Percentiles rank a stretch among this genome's conserved stretches.
Conservation (phyloP, 2,888 invertebrate species). For the Salticus scenicus region DNA sequence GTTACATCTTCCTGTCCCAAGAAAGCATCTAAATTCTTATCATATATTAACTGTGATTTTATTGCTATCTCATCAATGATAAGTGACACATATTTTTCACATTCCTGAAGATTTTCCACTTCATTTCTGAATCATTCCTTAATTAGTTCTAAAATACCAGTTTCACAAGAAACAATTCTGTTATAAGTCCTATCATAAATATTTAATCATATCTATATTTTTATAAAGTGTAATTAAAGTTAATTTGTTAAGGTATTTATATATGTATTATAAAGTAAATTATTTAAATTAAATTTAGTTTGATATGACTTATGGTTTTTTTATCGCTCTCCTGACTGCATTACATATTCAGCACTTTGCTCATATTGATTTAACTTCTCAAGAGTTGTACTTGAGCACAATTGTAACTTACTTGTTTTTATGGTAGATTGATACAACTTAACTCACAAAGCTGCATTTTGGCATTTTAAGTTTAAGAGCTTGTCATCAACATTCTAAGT, state of each 20-base stretch:
- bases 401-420: neutral
- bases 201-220: too few relatives aligned
- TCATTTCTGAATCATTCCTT: neutral
- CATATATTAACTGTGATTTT: neutral
- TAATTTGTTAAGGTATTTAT: too few relatives aligned
- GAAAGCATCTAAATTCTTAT: neutral
- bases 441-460: neutral
- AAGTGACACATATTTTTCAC: neutral
- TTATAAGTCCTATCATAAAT: too few relatives aligned
- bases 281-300: too few relatives aligned
- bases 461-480: neutral
- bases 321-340: too few relatives aligned
- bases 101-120: neutral
- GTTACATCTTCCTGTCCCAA: neutral
- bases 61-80: neutral
- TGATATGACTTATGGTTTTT: too few relatives aligned
- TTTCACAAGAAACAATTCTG: neutral
- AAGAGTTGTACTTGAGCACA: neutral
- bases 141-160: neutral
- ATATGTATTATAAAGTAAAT: too few relatives aligned
- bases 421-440: neutral
- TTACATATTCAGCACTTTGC: neutral
- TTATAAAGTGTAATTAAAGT: too few relatives aligned
- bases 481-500: neutral
- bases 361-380: neutral